Percentiles rank a stretch among this genome's conserved stretches.
Conservation (phyloP, 2,888 invertebrate genomes). For the Orthonevra nobilis region DNA sequence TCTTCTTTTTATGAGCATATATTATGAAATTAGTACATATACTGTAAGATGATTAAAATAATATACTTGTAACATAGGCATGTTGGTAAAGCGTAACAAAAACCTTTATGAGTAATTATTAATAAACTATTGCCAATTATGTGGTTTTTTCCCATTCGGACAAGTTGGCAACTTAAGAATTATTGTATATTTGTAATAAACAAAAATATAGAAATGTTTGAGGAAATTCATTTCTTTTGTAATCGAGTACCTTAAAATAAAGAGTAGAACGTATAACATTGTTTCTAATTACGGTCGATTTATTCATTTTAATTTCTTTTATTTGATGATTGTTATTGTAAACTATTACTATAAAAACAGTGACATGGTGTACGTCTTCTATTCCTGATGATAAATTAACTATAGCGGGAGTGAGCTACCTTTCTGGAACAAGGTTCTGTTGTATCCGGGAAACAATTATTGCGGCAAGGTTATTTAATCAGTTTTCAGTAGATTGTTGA, state of each 20-base stretch:
- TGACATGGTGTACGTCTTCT: too few species aligned
- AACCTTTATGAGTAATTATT: conserved; percentile 4
- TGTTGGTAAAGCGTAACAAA: conserved; percentile 54
- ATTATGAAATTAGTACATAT: conserved; percentile 37
- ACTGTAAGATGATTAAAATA: conserved; percentile 10
- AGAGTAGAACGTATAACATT: conserved; percentile 27
- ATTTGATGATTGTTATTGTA: too few species aligned
- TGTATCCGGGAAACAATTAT: too few species aligned
- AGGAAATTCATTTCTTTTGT: too few species aligned
- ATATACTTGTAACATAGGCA: conserved; percentile 43
- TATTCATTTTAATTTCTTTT: conserved; percentile 22
- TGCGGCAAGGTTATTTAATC: too few species aligned
- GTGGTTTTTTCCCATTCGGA: conserved; percentile 21
- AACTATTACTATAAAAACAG: too few species aligned
- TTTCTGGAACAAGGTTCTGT: too few species aligned
- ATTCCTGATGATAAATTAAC: too few species aligned
- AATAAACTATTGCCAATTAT: conserved; percentile 47
- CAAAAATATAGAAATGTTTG: conserved; percentile 5
- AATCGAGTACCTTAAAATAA: conserved; percentile 50
- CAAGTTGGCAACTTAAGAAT: conserved; percentile 30
- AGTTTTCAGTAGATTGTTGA: too few species aligned
- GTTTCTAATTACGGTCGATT: conserved; percentile 37
- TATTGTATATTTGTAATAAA: conserved; percentile 44
- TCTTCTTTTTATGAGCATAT: conserved; percentile 22
- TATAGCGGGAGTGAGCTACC: too few species aligned